Evolutionary conservation across 2,113 vertebrate genomes (phyloP).

Genomic region (Diadophis punctatus): DNA sequence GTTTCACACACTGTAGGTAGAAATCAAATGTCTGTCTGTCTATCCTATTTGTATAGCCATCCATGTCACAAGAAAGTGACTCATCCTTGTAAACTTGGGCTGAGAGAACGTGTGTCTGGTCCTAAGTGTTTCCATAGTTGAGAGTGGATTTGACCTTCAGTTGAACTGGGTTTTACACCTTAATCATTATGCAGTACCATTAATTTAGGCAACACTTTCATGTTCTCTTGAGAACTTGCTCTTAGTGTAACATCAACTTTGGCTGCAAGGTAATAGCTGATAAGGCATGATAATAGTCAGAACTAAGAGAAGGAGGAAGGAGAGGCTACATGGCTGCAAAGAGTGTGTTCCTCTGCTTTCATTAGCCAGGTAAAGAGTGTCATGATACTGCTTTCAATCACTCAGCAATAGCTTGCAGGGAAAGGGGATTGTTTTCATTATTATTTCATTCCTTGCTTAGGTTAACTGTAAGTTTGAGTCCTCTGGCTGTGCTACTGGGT

Average conservation of each 20-base stretch:
- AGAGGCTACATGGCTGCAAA: not conserved
- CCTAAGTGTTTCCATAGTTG: not conserved
- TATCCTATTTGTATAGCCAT: not conserved
- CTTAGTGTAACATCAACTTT: not conserved
- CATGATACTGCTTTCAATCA: not conserved
- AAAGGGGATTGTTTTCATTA: not conserved
- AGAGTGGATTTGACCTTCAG: not conserved
- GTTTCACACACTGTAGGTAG: not conserved
- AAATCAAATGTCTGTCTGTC: not conserved
- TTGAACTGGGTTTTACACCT: not conserved
- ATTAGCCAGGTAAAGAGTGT: not conserved
- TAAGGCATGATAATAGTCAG: not conserved
- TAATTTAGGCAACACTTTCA: not conserved
- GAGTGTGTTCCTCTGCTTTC: not conserved
- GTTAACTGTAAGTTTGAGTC: not conserved
- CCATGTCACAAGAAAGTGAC: not conserved
- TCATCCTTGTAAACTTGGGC: not conserved
- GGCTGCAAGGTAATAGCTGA: not conserved
- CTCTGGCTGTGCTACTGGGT: not conserved
- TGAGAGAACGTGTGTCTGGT: not conserved
- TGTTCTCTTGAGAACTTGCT: not conserved
- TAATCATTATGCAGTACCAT: not conserved
- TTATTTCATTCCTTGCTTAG: not conserved
- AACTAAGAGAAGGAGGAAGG: not conserved
- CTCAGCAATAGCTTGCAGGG: not conserved